These are phyloP conservation scores for Hapalemur alaotrensis DNA, from an alignment of 2,797 vertebrate species.

Conservation along the genomic window DNA sequence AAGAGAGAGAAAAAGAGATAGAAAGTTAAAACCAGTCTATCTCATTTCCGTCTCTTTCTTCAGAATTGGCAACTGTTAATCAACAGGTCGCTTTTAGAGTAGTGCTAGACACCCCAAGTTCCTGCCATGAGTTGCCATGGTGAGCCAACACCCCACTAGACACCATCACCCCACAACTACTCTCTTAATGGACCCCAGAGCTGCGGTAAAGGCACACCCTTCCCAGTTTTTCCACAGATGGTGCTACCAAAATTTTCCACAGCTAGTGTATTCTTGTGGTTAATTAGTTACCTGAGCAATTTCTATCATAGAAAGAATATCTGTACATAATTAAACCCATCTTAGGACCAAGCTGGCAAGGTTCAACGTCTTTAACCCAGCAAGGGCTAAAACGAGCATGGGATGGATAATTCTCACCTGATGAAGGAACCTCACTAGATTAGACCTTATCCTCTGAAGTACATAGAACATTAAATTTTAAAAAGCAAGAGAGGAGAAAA, in stretches of 20 bases:
- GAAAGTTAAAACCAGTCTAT: background rate
- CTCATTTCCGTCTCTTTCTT: background rate
- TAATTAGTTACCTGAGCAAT: conserved; percentile 74
- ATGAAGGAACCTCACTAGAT: conserved; percentile 8
- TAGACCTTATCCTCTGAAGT: background rate
- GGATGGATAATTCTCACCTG: conserved; percentile 37
- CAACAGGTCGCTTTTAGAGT: background rate
- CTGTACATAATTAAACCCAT: conserved; percentile 69
- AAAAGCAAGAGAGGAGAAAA: conserved; percentile 46
- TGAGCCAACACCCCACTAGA: background rate
- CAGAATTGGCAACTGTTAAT: background rate
- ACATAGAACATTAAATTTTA: background rate
- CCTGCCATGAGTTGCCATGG: background rate
- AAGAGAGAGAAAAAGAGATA: background rate
- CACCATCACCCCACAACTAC: background rate
- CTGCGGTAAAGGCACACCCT: conserved; percentile 66
- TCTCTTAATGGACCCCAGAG: conserved; percentile 55
- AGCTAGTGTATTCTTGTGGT: conserved; percentile 67
- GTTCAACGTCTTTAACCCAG: conserved; percentile 54
- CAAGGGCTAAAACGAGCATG: conserved; percentile 11
- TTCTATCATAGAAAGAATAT: conserved; percentile 68
- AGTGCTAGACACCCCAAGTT: background rate
- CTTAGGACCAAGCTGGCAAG: background rate
- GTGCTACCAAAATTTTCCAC: conserved; percentile 69
- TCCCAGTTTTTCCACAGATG: conserved; percentile 45